phyloP scores from a whole-genome alignment of 2,113 vertebrate species.

The Craseonycteris thonglongyai region DNA sequence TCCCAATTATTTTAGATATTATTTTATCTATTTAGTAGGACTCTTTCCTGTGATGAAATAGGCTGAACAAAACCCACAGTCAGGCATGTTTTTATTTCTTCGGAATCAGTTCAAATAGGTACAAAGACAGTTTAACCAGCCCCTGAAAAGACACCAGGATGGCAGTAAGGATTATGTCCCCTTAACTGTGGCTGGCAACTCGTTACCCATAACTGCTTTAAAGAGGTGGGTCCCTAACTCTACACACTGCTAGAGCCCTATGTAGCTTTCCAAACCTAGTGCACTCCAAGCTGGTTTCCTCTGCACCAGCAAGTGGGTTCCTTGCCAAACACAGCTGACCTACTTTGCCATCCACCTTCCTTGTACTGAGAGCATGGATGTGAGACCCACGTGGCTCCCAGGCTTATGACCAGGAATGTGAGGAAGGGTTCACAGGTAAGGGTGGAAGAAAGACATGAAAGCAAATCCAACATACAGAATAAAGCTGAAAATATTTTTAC shows the following conservation, averaged over 20 bases:
- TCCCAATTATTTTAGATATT: not conserved
- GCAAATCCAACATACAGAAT: not conserved
- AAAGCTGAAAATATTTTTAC: not conserved
- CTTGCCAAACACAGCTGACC: not conserved
- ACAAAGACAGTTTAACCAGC: not conserved
- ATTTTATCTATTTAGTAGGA: not conserved
- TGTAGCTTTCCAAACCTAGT: not conserved
- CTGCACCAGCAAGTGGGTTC: not conserved
- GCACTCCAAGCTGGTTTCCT: not conserved
- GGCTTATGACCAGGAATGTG: not conserved
- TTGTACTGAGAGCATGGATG: not conserved
- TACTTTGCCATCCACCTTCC: not conserved
- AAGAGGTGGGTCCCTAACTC: not conserved
- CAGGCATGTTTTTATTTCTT: not conserved
- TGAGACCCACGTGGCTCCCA: not conserved
- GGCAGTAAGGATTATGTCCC: too few species aligned
- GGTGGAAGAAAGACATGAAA: not conserved
- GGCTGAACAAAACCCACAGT: not conserved
- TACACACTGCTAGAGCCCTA: not conserved
- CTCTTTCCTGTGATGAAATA: not conserved
- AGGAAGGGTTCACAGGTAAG: not conserved
- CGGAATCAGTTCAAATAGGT: not conserved
- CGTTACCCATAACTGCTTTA: not conserved
- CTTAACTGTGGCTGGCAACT: not conserved
- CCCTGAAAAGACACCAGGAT: not conserved